Conservation (phyloP, 1,140 invertebrate genomes). For the Euwallacea fornicatus region DNA sequence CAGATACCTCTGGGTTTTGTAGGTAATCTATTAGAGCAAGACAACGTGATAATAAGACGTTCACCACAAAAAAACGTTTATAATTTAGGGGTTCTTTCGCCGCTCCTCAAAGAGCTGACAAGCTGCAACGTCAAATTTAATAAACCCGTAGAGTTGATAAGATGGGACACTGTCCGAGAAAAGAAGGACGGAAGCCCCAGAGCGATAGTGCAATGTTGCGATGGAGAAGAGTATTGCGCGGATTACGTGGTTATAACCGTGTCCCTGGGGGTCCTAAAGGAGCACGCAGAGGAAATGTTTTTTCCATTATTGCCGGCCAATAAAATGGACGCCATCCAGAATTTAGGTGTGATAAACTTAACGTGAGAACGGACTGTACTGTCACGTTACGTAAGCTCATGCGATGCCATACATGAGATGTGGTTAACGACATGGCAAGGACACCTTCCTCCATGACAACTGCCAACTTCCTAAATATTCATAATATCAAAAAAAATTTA, state of each 20-base stretch:
- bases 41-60: background rate
- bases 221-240: slow-evolving; percentile 70
- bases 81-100: slow-evolving; percentile 61
- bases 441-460: too few species aligned
- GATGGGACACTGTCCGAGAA: slow-evolving; percentile 61
- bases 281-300: slow-evolving; percentile 72
- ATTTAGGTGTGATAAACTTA: slow-evolving; percentile 43
- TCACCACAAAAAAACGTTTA: background rate
- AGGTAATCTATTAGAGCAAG: slow-evolving; percentile 15
- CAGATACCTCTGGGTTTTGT: slow-evolving; percentile 61
- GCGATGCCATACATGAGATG: too few species aligned
- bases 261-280: slow-evolving; percentile 82
- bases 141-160: slow-evolving; percentile 64
- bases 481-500: too few species aligned
- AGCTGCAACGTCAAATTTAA: slow-evolving; percentile 61
- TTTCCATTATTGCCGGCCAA: slow-evolving; percentile 70
- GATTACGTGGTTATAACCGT: slow-evolving; percentile 83
- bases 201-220: slow-evolving; percentile 66
- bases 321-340: slow-evolving; percentile 75
- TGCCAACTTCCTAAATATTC: too few species aligned
- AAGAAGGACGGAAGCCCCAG: slow-evolving; percentile 52
- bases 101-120: slow-evolving; percentile 62
- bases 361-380: background rate
- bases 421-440: too few species aligned
- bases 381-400: background rate